Evolutionary conservation across 1,140 invertebrate genomes (phyloP).

Genomic region (Drosophila ananassae): DNA sequence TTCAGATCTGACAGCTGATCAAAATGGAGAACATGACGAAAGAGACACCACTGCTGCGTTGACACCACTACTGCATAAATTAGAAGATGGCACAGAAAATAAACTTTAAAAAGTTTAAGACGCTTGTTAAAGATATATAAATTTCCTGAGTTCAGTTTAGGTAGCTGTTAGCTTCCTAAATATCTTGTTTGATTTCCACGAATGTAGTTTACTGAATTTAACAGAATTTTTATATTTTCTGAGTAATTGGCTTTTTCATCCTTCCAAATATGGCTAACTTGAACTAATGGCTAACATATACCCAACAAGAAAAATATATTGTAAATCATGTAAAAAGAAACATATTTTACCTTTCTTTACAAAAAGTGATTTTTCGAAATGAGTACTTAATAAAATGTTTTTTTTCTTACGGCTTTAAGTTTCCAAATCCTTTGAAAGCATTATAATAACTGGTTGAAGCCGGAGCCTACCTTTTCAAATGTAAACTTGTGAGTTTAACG

Average conservation of each 20-base stretch:
- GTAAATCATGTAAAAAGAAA: neutral
- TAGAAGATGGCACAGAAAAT: slow-evolving; percentile 24
- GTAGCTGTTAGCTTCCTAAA: neutral
- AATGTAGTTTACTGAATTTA: neutral
- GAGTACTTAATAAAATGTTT: neutral
- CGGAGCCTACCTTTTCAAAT: neutral
- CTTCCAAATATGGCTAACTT: too few species aligned
- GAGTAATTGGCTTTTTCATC: too few species aligned
- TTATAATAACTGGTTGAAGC: neutral
- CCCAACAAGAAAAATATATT: too few species aligned
- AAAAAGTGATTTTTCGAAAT: neutral
- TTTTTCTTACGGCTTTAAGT: neutral
- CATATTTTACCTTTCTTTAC: neutral
- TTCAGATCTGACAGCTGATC: slow-evolving; percentile 59
- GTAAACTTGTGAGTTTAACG: neutral
- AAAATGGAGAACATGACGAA: slow-evolving; percentile 64
- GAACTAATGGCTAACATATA: too few species aligned
- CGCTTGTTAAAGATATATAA: neutral
- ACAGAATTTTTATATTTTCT: too few species aligned
- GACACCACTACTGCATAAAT: slow-evolving; percentile 58
- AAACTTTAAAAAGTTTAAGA: slow-evolving; percentile 47
- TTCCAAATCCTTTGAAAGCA: neutral
- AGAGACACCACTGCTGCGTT: slow-evolving; percentile 52
- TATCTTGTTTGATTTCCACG: neutral
- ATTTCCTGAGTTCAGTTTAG: neutral